Conservation (phyloP, 37 sponge, comb jelly and placozoan species). For the Corticium candelabrum region DNA sequence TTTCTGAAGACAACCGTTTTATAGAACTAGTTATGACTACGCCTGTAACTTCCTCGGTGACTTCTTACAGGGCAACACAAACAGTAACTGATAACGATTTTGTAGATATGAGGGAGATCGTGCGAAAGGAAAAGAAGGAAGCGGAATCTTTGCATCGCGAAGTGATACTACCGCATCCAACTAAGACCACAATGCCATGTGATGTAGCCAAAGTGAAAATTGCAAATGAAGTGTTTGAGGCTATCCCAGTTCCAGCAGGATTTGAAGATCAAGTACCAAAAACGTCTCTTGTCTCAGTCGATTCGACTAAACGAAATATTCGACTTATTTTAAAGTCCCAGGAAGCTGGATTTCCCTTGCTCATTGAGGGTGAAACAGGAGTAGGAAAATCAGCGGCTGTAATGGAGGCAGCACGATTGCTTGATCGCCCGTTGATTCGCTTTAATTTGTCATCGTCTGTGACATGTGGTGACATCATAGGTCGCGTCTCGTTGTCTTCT, state of each 20-base stretch:
- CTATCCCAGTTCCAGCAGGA: neutral
- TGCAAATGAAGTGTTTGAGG: neutral
- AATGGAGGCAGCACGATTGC: neutral
- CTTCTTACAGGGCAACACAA: too few relatives aligned
- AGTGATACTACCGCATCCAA: too few relatives aligned
- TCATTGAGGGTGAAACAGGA: neutral
- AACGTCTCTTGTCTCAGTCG: neutral
- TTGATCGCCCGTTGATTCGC: neutral
- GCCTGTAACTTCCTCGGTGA: too few relatives aligned
- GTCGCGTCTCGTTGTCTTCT: neutral
- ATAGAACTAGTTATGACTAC: too few relatives aligned
- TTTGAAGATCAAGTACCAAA: neutral
- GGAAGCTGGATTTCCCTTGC: neutral
- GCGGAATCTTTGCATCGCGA: too few relatives aligned
- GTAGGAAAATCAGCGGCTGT: constrained; percentile 3
- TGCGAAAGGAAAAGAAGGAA: too few relatives aligned
- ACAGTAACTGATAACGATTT: too few relatives aligned
- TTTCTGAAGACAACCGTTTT: too few relatives aligned
- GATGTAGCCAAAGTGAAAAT: too few relatives aligned
- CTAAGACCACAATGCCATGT: too few relatives aligned
- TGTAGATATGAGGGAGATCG: too few relatives aligned
- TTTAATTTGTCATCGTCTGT: neutral
- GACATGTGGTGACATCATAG: neutral
- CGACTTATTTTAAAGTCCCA: neutral
- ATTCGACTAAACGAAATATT: neutral